Conservation (phyloP, 2,113 vertebrate species). For the Anguilla japonica region DNA sequence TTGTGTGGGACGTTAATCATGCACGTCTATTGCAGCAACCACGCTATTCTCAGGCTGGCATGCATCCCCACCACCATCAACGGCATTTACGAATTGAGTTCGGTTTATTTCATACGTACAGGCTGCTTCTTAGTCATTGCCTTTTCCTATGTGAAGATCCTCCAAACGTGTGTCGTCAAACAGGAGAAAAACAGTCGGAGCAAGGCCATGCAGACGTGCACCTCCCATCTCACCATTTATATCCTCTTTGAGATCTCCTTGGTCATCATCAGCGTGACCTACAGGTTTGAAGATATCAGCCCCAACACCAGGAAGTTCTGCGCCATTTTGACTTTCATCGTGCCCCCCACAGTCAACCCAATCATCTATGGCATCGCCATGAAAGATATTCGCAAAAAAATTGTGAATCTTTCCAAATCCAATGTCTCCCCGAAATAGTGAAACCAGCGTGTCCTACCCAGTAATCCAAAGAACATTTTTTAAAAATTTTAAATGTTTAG, state of each 20-base stretch:
- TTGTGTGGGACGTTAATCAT: neutral
- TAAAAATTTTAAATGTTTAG: no score
- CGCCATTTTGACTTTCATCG: no score
- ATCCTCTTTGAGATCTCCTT: no score
- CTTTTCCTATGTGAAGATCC: constrained; percentile 58
- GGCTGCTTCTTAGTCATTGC: constrained; percentile 40
- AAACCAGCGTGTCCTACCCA: neutral
- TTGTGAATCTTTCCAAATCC: neutral
- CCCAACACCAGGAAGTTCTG: neutral
- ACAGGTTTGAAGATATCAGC: no score
- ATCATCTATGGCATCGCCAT: no score
- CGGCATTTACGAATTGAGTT: constrained; percentile 45
- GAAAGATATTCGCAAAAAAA: neutral
- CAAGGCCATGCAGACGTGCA: no score
- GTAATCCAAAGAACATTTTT: no score
- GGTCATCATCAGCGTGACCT: no score
- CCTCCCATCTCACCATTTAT: no score
- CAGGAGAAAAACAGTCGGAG: no score
- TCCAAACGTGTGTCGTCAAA: neutral
- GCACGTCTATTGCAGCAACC: constrained; percentile 57
- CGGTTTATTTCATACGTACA: constrained; percentile 26
- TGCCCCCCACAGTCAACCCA: no score
- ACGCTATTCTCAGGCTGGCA: constrained; percentile 59
- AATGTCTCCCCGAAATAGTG: neutral
- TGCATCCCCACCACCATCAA: constrained; percentile 54